Conservation (phyloP, 1,140 invertebrate genomes). For the Octopus bimaculoides region DNA sequence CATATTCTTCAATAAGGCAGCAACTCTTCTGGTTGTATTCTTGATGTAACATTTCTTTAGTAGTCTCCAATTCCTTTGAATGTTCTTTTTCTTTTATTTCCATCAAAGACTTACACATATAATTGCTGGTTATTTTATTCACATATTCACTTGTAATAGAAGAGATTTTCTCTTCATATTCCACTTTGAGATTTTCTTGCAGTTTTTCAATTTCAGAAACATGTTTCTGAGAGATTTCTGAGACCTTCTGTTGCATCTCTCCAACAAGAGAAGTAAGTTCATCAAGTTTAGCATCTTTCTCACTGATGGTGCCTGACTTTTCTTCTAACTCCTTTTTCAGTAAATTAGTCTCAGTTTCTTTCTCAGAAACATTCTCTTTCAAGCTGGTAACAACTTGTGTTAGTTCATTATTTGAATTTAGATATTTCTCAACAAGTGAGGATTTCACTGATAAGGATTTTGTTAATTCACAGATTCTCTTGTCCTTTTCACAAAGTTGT, state of each 20-base stretch:
- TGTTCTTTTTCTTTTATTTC: not conserved
- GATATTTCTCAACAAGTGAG: no score
- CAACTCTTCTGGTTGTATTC: not conserved
- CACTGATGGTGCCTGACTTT: not conserved
- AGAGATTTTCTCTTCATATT: not conserved
- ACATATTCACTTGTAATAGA: not conserved
- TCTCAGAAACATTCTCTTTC: not conserved
- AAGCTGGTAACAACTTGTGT: not conserved
- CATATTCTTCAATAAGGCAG: not conserved
- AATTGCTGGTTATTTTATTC: not conserved
- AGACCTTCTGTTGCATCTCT: not conserved
- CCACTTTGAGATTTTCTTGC: not conserved
- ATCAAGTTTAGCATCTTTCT: not conserved
- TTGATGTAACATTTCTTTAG: not conserved
- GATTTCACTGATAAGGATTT: no score
- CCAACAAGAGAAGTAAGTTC: not conserved
- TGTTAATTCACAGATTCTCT: no score
- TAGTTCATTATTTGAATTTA: no score
- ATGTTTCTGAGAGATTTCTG: not conserved
- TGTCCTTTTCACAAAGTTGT: no score
- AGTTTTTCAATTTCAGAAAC: not conserved
- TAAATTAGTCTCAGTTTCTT: not conserved
- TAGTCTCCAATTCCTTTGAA: not conserved
- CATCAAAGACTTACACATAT: not conserved
- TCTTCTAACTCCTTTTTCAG: not conserved